Evolutionary conservation across 2,888 invertebrate species (phyloP).

Genomic region (Dysmachus trigonus): DNA sequence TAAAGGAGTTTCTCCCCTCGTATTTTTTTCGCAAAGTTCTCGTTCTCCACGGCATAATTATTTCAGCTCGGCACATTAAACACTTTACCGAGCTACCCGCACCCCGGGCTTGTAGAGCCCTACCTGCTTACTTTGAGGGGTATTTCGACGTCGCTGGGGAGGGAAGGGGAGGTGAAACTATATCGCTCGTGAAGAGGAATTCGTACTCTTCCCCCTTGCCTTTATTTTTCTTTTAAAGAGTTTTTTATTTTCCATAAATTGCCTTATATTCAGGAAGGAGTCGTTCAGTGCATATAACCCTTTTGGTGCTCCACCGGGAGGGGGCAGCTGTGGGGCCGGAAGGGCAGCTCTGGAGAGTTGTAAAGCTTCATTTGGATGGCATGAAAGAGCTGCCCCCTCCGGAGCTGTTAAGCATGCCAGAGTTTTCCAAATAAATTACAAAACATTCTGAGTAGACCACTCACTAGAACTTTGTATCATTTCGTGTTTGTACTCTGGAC

Average conservation of each 20-base stretch:
- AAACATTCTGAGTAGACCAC: constrained; percentile 15
- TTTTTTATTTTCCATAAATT: background rate
- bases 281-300: background rate
- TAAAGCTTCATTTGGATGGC: constrained; percentile 23
- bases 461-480: constrained; percentile 21
- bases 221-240: background rate
- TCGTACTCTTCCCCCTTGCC: background rate
- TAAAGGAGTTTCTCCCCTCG: background rate
- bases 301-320: background rate
- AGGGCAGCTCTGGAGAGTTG: background rate
- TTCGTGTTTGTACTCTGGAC: background rate
- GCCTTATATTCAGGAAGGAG: background rate
- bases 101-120: background rate
- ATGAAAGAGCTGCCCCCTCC: constrained; percentile 4
- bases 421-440: constrained; percentile 26
- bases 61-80: background rate
- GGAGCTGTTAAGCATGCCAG: background rate
- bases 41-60: background rate
- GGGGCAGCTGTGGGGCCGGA: background rate
- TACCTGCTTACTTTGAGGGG: background rate
- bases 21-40: background rate
- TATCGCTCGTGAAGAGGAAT: background rate
- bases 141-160: background rate
- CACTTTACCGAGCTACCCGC: background rate
- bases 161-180: too few relatives aligned